Evolutionary conservation across 2,113 vertebrate species (phyloP).

Genomic region (Dendrocopos noguchii): DNA sequence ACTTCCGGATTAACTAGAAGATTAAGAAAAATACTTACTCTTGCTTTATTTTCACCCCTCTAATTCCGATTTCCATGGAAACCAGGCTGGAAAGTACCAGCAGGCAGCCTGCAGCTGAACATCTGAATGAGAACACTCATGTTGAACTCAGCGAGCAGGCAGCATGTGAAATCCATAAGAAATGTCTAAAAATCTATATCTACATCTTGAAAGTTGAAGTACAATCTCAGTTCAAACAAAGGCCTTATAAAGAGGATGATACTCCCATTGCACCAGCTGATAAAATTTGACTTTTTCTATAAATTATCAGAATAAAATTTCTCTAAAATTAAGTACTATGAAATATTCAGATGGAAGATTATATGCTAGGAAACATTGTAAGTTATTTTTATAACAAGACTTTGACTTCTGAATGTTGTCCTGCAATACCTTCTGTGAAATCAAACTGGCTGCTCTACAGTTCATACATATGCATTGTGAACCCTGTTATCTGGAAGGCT

Average conservation of each 20-base stretch:
- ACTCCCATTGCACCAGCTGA: neutral
- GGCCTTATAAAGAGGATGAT: neutral
- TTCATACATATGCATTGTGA: neutral
- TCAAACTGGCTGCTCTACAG: neutral
- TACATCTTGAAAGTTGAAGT: conserved; percentile 14
- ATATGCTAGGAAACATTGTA: neutral
- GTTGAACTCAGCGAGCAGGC: conserved; percentile 58
- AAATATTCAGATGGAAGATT: neutral
- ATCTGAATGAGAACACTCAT: conserved; percentile 51
- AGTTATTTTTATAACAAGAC: neutral
- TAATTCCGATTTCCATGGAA: conserved; percentile 71
- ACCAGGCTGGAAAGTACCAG: conserved; percentile 55
- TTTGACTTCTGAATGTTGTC: neutral
- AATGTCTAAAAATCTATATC: conserved; percentile 38
- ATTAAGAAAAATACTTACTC: conserved; percentile 51
- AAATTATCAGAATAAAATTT: neutral
- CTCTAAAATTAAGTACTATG: neutral
- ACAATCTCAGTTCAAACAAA: neutral
- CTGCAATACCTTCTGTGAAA: neutral
- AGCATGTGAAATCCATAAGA: conserved; percentile 56
- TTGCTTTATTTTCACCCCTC: conserved; percentile 44
- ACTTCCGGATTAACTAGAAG: conserved; percentile 53
- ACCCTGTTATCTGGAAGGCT: neutral
- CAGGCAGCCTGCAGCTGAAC: conserved; percentile 65
- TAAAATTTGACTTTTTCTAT: neutral